A percentile compares a stretch with the other conserved stretches of the same genome.
Evolutionary conservation across 1,140 invertebrate genomes (phyloP).

Genomic region (Atopsyche davidsoni): DNA sequence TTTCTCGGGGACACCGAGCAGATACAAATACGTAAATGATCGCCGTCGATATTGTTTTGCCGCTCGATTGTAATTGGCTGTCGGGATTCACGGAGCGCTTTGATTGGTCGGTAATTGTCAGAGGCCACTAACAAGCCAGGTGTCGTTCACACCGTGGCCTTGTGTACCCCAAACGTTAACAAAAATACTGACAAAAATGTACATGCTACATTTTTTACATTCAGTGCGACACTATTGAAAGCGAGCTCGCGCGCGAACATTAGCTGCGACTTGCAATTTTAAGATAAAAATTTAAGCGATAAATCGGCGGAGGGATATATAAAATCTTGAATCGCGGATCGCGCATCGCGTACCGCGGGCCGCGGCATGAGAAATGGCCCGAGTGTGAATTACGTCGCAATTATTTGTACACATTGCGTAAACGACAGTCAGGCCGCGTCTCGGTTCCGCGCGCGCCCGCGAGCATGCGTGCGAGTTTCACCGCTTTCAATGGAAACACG

Average conservation of each 20-base stretch:
- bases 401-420: conserved; percentile 49
- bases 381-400: conserved; percentile 46
- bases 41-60: conserved; percentile 14
- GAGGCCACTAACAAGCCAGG: conserved; percentile 49
- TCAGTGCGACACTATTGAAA: too few species aligned
- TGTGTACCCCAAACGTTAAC: conserved; percentile 29
- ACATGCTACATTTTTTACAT: too few species aligned
- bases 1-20: too few species aligned
- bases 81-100: conserved; percentile 15
- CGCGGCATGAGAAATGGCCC: too few species aligned
- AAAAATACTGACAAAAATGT: too few species aligned
- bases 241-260: too few species aligned
- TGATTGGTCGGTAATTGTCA: conserved; percentile 51
- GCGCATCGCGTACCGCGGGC: too few species aligned
- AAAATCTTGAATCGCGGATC: too few species aligned
- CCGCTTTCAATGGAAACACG: conserved; percentile 45
- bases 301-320: too few species aligned
- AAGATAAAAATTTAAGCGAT: too few species aligned
- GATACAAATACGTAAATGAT: conserved; percentile 9
- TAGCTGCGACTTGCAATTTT: too few species aligned
- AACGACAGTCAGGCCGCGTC: conserved; percentile 37
- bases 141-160: conserved; percentile 52
- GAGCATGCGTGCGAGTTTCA: conserved; percentile 51
- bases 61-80: conserved; percentile 21
- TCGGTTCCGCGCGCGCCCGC: conserved; percentile 44